Conservation (phyloP, 23 tunicate species). For the Halocynthia aurantium region DNA sequence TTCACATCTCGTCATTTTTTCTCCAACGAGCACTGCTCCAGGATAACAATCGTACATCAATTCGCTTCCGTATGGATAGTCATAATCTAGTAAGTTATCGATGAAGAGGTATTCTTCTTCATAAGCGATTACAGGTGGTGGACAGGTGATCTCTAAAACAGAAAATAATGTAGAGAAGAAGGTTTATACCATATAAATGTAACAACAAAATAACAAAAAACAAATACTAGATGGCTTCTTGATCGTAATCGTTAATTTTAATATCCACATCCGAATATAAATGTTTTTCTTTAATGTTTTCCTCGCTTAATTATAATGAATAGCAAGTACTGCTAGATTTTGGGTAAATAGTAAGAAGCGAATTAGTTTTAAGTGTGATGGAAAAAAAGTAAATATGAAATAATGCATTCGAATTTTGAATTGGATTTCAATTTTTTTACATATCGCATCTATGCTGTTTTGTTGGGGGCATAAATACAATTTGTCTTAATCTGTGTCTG, state of each 20-base stretch:
- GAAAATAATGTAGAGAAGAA: not conserved
- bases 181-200: too few species aligned
- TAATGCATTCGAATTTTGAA: not conserved
- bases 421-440: too few species aligned
- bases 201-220: too few species aligned
- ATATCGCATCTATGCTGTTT: too few species aligned
- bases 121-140: not conserved
- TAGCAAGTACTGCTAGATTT: too few species aligned
- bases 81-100: not conserved
- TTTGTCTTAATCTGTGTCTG: too few species aligned
- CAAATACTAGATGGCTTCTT: too few species aligned
- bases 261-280: too few species aligned
- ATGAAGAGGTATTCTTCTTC: not conserved
- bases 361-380: not conserved
- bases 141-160: not conserved
- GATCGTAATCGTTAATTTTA: too few species aligned
- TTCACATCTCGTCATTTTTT: not conserved
- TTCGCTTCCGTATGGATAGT: not conserved
- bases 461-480: too few species aligned
- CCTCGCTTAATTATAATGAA: too few species aligned
- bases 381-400: not conserved
- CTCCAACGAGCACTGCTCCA: not conserved
- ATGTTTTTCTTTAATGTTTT: too few species aligned
- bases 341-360: not conserved
- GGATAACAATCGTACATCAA: not conserved